Conservation (phyloP, 2,888 invertebrate genomes). For the Oeneis ivallda region DNA sequence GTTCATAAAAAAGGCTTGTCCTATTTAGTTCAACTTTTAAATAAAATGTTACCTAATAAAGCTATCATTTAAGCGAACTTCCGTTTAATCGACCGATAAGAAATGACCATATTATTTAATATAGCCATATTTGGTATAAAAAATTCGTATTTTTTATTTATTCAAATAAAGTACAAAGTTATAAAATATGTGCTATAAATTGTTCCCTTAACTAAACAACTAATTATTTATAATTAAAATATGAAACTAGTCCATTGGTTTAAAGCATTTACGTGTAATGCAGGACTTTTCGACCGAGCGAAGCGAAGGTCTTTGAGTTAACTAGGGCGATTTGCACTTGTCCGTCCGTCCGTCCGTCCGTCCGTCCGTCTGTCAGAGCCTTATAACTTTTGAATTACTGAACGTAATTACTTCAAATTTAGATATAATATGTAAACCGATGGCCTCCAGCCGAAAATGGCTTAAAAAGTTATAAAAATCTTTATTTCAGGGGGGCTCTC, state of each 20-base stretch:
- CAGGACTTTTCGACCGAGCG: neutral
- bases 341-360: no score
- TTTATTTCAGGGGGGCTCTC: no score
- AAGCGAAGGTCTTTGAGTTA: no score
- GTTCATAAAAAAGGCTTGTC: constrained; percentile 11
- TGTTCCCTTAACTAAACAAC: neutral
- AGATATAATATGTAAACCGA: no score
- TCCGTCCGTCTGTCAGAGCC: no score
- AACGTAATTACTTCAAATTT: no score
- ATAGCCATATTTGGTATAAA: constrained; percentile 1
- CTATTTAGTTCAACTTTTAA: constrained; percentile 1
- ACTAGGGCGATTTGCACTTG: no score
- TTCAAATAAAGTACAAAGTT: constrained; percentile 4
- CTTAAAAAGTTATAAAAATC: no score
- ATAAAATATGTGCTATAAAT: neutral
- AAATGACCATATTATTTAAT: constrained; percentile 4
- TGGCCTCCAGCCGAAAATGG: no score
- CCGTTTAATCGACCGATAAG: constrained; percentile 18
- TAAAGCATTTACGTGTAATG: neutral
- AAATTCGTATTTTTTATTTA: constrained; percentile 8
- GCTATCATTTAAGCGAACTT: constrained; percentile 13
- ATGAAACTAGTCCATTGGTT: neutral
- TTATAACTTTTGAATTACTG: no score
- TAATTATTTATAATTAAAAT: neutral
- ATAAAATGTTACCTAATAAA: constrained; percentile 1